Evolutionary conservation across 2,888 invertebrate genomes (phyloP).

Genomic region (Capitulum mitella): DNA sequence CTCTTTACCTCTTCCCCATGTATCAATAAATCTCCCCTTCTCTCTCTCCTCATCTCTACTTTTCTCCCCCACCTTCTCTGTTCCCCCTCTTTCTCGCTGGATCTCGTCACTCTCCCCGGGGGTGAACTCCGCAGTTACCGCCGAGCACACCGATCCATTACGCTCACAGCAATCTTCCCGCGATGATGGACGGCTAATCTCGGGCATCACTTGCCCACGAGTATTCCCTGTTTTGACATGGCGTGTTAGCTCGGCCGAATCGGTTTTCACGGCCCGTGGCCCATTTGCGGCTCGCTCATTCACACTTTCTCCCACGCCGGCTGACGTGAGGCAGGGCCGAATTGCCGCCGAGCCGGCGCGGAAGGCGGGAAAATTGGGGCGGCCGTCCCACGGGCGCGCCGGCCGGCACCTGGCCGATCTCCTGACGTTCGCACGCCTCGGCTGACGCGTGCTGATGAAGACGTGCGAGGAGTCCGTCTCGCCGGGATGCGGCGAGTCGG

Average conservation of each 20-base stretch:
- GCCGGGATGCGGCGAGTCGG: too few species aligned
- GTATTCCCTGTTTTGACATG: neutral
- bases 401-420: too few species aligned
- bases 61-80: neutral
- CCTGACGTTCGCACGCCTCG: too few species aligned
- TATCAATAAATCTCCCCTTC: neutral
- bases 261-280: neutral
- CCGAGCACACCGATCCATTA: too few species aligned
- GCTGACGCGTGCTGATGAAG: too few species aligned
- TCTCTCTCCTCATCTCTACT: neutral
- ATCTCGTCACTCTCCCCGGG: neutral
- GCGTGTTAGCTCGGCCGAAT: neutral
- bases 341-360: neutral
- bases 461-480: too few species aligned
- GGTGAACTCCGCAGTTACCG: too few species aligned
- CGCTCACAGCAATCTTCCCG: too few species aligned
- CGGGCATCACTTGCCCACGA: neutral
- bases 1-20: neutral
- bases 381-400: too few species aligned
- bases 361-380: neutral
- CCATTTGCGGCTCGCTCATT: neutral
- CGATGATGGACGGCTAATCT: neutral
- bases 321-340: neutral
- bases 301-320: neutral
- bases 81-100: neutral